Evolutionary conservation across 2,797 vertebrate genomes (phyloP).

Genomic region (Sebastiscus tertius): DNA sequence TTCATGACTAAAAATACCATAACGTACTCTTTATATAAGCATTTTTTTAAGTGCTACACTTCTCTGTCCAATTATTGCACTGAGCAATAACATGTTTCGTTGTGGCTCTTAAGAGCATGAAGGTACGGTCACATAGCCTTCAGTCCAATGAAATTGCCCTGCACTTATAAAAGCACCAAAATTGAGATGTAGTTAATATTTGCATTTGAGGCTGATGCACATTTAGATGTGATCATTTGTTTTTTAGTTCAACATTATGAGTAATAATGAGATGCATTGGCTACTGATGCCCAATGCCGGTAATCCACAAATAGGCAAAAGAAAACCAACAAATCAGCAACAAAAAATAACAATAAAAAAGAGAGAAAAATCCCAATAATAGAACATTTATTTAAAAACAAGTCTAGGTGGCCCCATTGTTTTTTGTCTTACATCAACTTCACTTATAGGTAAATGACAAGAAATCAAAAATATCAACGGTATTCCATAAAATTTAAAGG

Average conservation of each 20-base stretch:
- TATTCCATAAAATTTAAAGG: background rate
- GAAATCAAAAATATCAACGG: background rate
- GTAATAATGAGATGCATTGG: no score
- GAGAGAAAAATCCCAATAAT: no score
- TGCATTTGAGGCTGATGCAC: background rate
- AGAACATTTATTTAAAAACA: no score
- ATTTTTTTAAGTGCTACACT: background rate
- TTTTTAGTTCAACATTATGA: background rate
- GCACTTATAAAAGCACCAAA: no score
- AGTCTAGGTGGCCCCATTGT: no score
- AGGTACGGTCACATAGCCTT: background rate
- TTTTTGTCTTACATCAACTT: no score
- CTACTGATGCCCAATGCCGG: background rate
- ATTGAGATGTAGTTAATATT: background rate
- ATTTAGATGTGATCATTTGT: background rate
- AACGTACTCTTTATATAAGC: background rate
- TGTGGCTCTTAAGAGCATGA: background rate
- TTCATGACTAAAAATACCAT: background rate
- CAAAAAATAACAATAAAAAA: no score
- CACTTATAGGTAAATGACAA: background rate
- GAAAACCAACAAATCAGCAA: background rate
- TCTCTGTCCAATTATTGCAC: background rate
- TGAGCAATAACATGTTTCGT: background rate
- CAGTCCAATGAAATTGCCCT: background rate
- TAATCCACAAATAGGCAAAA: background rate